Base-by-base conservation (phyloP, 2,888 invertebrate species). In the Petrophora chlorosata region DNA sequence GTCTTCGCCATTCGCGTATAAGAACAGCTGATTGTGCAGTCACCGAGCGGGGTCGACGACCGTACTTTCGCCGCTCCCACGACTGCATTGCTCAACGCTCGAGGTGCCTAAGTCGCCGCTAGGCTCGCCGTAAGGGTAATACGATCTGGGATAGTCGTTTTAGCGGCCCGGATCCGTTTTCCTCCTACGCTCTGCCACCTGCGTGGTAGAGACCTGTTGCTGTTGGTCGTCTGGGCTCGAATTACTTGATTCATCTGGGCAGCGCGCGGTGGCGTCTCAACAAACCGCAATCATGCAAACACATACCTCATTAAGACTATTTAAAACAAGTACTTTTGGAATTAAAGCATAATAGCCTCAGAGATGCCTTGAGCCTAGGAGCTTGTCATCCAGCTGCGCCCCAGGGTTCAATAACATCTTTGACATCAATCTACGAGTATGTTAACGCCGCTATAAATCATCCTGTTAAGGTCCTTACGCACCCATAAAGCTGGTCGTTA, bases 1-100 rank as follows among this genome's bases (percentile, higher is more conserved):
- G 70, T 67, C 60, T 62, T 63, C 63, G 63, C 67, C 68, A 70
- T 73, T 74, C 66, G 70, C 68, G 69, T 70, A 70, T 59, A 78
- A 82, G 83, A 88, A 85, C 89, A 90, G 89, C 89, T 90, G 89
- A 88, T 85, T 79, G 76, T 80, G 72, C 70, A 67, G 70, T 57
- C 75, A 78, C 75, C 75, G 76, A 77, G 61, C 78, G 78, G 70
- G 86, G 82, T 88, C 83, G 73, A 74, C 75, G 87, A 80, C 86
- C 89, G 79, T 65, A 86, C 88, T 89, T 89, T 89, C 88, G 87
- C 86, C 85, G 79, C 82, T 86, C 84, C 85, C 86, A 84, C 86
- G 82, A 66, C 77, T 65, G 79, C 73, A 68, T 85, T 82, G 85
- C 85, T 82, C 81, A 82, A 85, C 67, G 63, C 59, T 59, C 61